phyloP scores from a whole-genome alignment of 1,140 invertebrate genomes.

The Drosophila lacertosa region DNA sequence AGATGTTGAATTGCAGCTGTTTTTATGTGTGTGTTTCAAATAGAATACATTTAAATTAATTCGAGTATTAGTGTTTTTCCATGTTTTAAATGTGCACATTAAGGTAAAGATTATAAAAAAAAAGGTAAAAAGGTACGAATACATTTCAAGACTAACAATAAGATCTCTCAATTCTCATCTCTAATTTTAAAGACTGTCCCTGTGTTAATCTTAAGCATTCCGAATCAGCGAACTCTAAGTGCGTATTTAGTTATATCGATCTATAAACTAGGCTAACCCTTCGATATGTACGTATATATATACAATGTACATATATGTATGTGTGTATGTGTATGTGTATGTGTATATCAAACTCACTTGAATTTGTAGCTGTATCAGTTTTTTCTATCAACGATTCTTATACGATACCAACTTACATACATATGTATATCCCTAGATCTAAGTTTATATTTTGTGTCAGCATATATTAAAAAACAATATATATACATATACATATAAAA shows the following conservation, averaged over 20 bases:
- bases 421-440: slow-evolving; percentile 54
- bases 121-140: slow-evolving; percentile 23
- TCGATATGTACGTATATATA: slow-evolving; percentile 4
- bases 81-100: slow-evolving; percentile 54
- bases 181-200: slow-evolving; percentile 77
- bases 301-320: slow-evolving; percentile 24
- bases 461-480: slow-evolving; percentile 33
- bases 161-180: slow-evolving; percentile 62
- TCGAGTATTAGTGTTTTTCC: slow-evolving; percentile 31
- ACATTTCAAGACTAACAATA: slow-evolving; percentile 48
- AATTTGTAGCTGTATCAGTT: slow-evolving; percentile 55
- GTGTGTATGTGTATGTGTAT: too few species aligned
- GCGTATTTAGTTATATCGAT: slow-evolving; percentile 51
- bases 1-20: slow-evolving; percentile 57
- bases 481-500: slow-evolving; percentile 38
- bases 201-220: slow-evolving; percentile 71
- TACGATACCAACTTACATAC: slow-evolving; percentile 21
- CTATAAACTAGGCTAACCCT: neutral
- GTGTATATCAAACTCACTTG: slow-evolving; percentile 20
- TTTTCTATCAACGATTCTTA: slow-evolving; percentile 54
- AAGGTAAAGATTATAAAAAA: too few species aligned
- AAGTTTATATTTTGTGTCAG: slow-evolving; percentile 75
- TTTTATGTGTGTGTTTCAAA: slow-evolving; percentile 31
- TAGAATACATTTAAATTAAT: slow-evolving; percentile 20
- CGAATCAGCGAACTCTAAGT: slow-evolving; percentile 20